Evolutionary conservation across 2,113 vertebrate genomes (phyloP), one percentile per base, ranked within the genome.

Genomic region (Nettapus auritus): DNA sequence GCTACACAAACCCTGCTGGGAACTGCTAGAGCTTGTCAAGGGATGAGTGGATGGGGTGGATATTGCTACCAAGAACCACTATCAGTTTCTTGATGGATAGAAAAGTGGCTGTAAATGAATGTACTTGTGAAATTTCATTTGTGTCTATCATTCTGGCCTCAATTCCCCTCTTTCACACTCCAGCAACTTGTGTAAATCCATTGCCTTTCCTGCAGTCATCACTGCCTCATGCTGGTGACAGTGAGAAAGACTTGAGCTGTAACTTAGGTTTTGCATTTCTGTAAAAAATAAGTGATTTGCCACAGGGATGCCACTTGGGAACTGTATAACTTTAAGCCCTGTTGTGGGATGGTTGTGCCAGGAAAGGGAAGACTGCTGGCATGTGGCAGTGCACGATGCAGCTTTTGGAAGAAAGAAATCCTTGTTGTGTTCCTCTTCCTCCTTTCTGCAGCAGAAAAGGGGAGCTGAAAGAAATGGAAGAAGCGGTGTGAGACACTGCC

Each of bases 371-470:
- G 3, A 40, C 38, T 91, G 38, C 66, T 71, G 69, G 80, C 55
- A 55, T 85, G 48, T 75, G 60, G 68, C 60, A 73, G 36, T 82
- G 50, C 52, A 82, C 36, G 44, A 74, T 90, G 69, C 40, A 62
- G 73, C 36, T 91, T 68, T 90, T 69, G 66, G 70, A 84, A 89
- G 66, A 57, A 88, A 66, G 91, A 73, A 83, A 79, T 93, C 50
- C 36, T 46, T 59, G 23, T 76, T 74, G 40, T 63, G 38, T 91
- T 88, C 14, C 5, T 70, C 12, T 17, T 75, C 34, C 70, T 67
- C 26, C 1, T 2, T 89, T 40, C 62, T 86, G 42, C 1, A 3
- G 60, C 2, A 3, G 57, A 64, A 82, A 68, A 34, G 36, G 77
- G 28, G 38, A 68, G 48, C 53, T 87, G 75, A 71, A 55, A 82